These are phyloP conservation scores for Calidris pygmaea DNA, from an alignment of 2,113 vertebrate species.

Conservation along the genomic window DNA sequence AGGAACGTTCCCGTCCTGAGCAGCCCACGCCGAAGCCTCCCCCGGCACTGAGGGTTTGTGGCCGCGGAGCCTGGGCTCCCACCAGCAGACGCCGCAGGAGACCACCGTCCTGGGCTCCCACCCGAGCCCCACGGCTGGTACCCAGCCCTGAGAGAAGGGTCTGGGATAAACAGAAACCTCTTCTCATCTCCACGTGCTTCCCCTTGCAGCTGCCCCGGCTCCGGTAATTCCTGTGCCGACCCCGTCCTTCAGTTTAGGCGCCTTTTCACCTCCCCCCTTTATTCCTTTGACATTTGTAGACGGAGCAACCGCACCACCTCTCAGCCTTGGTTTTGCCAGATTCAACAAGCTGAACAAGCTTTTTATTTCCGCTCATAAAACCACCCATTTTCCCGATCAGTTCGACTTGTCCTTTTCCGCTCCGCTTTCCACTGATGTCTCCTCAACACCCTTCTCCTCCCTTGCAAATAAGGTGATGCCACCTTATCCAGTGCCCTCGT, in stretches of 20 bases:
- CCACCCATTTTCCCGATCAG: not conserved
- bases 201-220: not conserved
- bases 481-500: not conserved
- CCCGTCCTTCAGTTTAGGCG: fast-evolving
- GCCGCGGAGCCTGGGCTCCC: fast-evolving
- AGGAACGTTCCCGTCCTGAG: not conserved
- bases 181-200: fast-evolving
- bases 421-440: not conserved
- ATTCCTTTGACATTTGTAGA: not conserved
- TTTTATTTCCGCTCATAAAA: not conserved
- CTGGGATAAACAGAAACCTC: not conserved
- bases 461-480: not conserved
- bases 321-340: not conserved
- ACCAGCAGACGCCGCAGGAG: fast-evolving
- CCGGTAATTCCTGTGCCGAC: not conserved
- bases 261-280: not conserved
- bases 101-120: fast-evolving
- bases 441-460: not conserved
- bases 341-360: not conserved
- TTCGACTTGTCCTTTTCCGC: not conserved
- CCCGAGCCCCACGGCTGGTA: not conserved
- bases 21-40: fast-evolving
- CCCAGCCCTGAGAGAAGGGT: fast-evolving
- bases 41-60: fast-evolving
- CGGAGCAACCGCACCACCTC: not conserved